phyloP scores from a whole-genome alignment of 2,797 vertebrate species.

The Scleropages formosus region DNA sequence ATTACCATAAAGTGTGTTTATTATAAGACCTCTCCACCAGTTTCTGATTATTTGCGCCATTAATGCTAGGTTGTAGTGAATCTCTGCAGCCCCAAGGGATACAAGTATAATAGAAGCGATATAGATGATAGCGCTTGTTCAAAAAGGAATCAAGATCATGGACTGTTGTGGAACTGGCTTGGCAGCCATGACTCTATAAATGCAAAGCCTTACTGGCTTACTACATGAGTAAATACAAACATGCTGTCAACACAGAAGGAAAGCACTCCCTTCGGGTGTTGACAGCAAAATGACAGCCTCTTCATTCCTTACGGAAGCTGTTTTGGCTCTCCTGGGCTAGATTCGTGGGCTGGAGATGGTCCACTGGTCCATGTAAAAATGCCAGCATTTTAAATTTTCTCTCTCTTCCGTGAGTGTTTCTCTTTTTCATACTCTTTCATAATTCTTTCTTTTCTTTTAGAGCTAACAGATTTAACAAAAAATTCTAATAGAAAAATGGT shows the following conservation, averaged over 20 bases:
- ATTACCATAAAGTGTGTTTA: not conserved
- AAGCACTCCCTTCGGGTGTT: not conserved
- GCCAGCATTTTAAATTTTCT: not conserved
- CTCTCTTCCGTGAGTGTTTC: not conserved
- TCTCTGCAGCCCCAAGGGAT: too few relatives aligned
- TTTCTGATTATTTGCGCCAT: not conserved
- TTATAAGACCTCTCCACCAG: not conserved
- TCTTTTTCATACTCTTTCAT: not conserved
- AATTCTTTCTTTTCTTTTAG: not conserved
- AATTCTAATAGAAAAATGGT: too few relatives aligned
- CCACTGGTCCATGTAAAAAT: slow-evolving; percentile 13
- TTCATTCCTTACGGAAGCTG: slow-evolving; percentile 42
- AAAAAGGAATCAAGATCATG: not conserved
- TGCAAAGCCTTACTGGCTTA: not conserved
- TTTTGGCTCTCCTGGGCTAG: slow-evolving; percentile 41
- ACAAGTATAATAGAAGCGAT: too few relatives aligned
- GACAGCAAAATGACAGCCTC: slow-evolving; percentile 44
- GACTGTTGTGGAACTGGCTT: too few relatives aligned
- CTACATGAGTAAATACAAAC: not conserved
- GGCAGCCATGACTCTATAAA: not conserved
- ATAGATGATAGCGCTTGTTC: too few relatives aligned
- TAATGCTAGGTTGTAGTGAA: not conserved
- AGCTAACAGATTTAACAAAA: slow-evolving; percentile 1
- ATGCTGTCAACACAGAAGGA: not conserved
- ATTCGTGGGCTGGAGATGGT: not conserved